A percentile compares a stretch with the other conserved stretches of the same genome.
Evolutionary conservation across 2,797 vertebrate species (phyloP).

Genomic region (Anguilla anguilla): DNA sequence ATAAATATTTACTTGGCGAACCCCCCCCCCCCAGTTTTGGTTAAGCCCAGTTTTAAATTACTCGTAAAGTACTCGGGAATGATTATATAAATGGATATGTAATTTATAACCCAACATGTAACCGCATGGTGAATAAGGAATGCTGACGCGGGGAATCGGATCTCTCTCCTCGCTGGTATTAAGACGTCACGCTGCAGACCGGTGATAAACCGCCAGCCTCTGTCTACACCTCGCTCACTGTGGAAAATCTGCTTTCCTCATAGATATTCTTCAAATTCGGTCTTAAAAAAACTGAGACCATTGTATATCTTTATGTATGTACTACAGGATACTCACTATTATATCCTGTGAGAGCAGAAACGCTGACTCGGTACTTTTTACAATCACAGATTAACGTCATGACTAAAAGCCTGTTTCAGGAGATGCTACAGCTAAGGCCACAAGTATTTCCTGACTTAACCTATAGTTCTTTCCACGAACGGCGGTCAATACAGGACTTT

Average conservation of each 20-base stretch:
- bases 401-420: neutral
- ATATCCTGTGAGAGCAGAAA: neutral
- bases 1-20: neutral
- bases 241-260: conserved; percentile 13
- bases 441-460: neutral
- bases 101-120: neutral
- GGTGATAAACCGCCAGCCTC: conserved; percentile 3
- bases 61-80: conserved; percentile 21
- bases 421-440: neutral
- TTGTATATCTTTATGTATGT: neutral
- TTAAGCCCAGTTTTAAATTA: conserved; percentile 7
- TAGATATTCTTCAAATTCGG: neutral
- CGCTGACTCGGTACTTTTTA: neutral
- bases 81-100: conserved; percentile 10
- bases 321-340: neutral
- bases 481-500: neutral
- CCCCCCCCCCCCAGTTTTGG: neutral
- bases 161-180: neutral
- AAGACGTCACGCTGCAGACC: conserved; percentile 1
- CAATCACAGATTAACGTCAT: neutral
- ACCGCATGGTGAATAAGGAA: conserved; percentile 14
- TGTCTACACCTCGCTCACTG: conserved; percentile 11
- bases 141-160: conserved; percentile 6
- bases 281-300: neutral
- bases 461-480: neutral